These are phyloP conservation scores for Hermaeophaga mercurialis DNA, from an alignment of 2,888 invertebrate species.

Conservation along the genomic window DNA sequence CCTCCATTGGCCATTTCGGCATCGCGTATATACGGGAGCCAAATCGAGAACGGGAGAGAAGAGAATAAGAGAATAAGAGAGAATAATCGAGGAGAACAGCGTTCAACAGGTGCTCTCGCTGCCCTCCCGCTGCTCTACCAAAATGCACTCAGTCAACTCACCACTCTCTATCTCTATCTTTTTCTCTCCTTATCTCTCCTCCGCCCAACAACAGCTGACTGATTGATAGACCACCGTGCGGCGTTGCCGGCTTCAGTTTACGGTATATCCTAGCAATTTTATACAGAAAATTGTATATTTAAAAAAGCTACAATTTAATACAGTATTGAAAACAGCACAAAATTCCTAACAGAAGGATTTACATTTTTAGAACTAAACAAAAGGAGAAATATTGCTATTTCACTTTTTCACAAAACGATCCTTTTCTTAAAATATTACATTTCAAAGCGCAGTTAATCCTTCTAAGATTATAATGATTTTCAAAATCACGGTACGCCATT, in stretches of 20 bases:
- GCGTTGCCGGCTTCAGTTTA: slow-evolving; percentile 4
- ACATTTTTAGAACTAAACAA: too few species aligned
- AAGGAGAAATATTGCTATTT: too few species aligned
- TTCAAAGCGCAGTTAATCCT: too few species aligned
- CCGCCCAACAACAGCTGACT: slow-evolving; percentile 30
- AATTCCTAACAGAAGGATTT: too few species aligned
- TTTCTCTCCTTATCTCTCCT: slow-evolving; percentile 7
- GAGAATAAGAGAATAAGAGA: slow-evolving; percentile 5
- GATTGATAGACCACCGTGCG: not conserved
- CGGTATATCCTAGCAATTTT: not conserved
- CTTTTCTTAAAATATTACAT: too few species aligned
- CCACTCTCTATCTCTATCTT: slow-evolving; percentile 19
- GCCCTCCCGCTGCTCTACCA: slow-evolving; percentile 22
- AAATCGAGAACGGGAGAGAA: slow-evolving; percentile 12
- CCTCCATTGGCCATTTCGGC: slow-evolving; percentile 36
- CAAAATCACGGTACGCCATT: too few species aligned
- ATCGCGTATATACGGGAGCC: slow-evolving; percentile 16
- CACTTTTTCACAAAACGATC: too few species aligned
- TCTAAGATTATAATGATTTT: too few species aligned
- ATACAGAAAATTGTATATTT: too few species aligned
- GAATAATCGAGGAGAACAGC: slow-evolving; percentile 21
- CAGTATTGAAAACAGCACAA: too few species aligned
- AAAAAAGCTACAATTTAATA: too few species aligned
- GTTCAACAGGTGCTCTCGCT: slow-evolving; percentile 35
- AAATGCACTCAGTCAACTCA: slow-evolving; percentile 27